These are phyloP conservation scores for Bos taurus DNA, from an alignment of 2,113 vertebrate genomes.

Conservation along the genomic window ARS-UCD2.0 NC_037333.1:50564001-50564500, in stretches of 20 bases:
- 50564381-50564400: background rate
- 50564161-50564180: background rate
- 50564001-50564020: background rate
- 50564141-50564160: slow-evolving; percentile 12
- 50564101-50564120: background rate
- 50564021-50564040: slow-evolving; percentile 39
- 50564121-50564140: background rate
- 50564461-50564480: background rate
- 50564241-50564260: slow-evolving; percentile 51
- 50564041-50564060: background rate
- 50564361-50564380: slow-evolving; percentile 50
- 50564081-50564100: slow-evolving; percentile 46
- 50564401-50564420: background rate
- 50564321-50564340: slow-evolving; percentile 38
- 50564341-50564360: slow-evolving; percentile 23
- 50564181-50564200: slow-evolving; percentile 52
- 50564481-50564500: background rate
- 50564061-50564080: background rate
- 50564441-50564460: background rate
- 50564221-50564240: slow-evolving; percentile 23
- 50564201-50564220: background rate
- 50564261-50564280: slow-evolving; percentile 46
- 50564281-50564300: slow-evolving; percentile 41
- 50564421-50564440: slow-evolving; percentile 10
- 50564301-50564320: slow-evolving; percentile 44